Evolutionary conservation across 2,888 invertebrate species (phyloP).

Genomic region (Venusia cambrica): DNA sequence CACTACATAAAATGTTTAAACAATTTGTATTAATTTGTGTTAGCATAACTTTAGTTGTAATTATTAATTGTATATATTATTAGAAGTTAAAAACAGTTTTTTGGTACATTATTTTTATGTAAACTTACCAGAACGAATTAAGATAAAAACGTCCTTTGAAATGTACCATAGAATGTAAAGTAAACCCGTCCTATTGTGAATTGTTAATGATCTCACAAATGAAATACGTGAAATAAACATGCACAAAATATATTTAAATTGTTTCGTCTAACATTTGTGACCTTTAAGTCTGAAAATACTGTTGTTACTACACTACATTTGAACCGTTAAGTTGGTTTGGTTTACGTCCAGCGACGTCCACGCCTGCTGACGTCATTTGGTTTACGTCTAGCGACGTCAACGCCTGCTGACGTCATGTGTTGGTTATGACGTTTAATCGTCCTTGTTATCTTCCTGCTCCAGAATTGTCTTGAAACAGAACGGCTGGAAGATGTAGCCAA

Average conservation of each 20-base stretch:
- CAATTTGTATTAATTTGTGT: no score
- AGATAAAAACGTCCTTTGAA: no score
- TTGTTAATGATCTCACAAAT: slow-evolving; percentile 35
- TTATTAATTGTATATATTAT: no score
- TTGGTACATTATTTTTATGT: no score
- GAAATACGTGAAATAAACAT: slow-evolving; percentile 49
- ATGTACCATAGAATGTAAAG: no score
- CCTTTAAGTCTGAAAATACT: slow-evolving; percentile 56
- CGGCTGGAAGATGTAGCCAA: slow-evolving; percentile 91
- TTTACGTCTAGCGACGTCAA: slow-evolving; percentile 5
- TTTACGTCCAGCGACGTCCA: slow-evolving; percentile 4
- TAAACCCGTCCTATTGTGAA: no score
- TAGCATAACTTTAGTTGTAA: no score
- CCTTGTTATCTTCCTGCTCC: slow-evolving; percentile 77
- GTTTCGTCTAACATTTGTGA: slow-evolving; percentile 55
- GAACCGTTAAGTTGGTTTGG: slow-evolving; percentile 9
- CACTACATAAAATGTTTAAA: no score
- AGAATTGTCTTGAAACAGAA: slow-evolving; percentile 91
- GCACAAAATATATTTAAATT: slow-evolving; percentile 57
- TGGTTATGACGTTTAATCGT: slow-evolving; percentile 56
- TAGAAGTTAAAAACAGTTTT: no score
- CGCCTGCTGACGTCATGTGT: slow-evolving; percentile 3
- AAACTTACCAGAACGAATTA: no score
- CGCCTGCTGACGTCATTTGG: slow-evolving; percentile 4
- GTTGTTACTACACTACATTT: slow-evolving; percentile 48